A percentile compares a stretch with the other conserved stretches of the same genome.
These are phyloP conservation scores for Lycaon pictus DNA, from an alignment of 2,113 vertebrate genomes.

Conservation along the genomic window DNA sequence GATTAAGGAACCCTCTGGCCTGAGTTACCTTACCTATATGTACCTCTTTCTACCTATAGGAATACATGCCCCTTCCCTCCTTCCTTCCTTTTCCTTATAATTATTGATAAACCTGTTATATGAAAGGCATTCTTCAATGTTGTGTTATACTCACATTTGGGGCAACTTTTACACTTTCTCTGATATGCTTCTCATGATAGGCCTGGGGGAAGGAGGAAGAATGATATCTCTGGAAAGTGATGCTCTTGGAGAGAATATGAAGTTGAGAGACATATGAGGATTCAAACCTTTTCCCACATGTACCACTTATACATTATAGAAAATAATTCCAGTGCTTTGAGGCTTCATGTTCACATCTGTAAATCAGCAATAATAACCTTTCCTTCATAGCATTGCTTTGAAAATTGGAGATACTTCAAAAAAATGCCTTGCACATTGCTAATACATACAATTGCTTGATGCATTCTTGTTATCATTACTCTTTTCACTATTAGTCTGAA, in stretches of 20 bases:
- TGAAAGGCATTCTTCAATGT: too few species aligned
- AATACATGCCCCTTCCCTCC: neutral
- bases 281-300: neutral
- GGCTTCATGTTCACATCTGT: neutral
- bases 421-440: neutral
- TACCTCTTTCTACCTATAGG: neutral
- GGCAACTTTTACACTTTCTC: neutral
- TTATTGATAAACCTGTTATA: neutral
- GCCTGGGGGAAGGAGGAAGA: neutral
- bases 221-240: neutral
- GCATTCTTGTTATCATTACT: neutral
- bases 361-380: neutral
- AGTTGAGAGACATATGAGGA: neutral
- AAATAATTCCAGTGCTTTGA: neutral
- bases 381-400: neutral
- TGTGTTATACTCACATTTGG: neutral
- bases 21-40: neutral
- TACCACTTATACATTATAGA: fast-evolving
- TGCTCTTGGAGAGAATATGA: neutral
- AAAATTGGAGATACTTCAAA: neutral
- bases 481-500: neutral
- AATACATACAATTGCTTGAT: neutral
- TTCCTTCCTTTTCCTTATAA: neutral
- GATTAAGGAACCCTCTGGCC: neutral
- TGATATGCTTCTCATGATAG: neutral